Conservation (phyloP, 2,113 vertebrate species). For the Spea multiplicata region DNA sequence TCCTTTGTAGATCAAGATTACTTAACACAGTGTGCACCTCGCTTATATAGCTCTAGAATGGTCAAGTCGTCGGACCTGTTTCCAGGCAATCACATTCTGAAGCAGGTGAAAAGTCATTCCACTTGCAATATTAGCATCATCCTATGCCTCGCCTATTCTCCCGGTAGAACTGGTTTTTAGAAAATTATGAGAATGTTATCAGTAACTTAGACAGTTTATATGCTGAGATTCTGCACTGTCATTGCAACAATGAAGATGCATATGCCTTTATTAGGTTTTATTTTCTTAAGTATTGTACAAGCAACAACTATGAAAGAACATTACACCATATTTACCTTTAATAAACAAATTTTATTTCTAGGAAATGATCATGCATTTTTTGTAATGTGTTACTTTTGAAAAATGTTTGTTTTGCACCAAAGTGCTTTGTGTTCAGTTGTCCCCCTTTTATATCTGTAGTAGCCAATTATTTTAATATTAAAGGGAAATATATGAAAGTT, state of each 20-base stretch:
- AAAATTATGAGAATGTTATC: conserved; percentile 6
- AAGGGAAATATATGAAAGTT: too few species aligned
- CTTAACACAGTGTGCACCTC: not conserved
- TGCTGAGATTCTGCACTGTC: conserved; percentile 15
- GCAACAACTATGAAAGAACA: not conserved
- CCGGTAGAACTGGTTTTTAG: conserved; percentile 30
- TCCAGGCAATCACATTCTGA: not conserved
- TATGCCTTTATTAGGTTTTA: not conserved
- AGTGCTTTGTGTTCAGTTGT: too few species aligned
- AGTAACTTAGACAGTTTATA: conserved; percentile 18
- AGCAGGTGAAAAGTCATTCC: conserved; percentile 33
- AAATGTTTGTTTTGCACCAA: too few species aligned
- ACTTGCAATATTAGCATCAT: conserved; percentile 3
- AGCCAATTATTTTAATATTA: too few species aligned
- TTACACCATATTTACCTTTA: not conserved
- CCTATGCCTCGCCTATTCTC: conserved; percentile 19
- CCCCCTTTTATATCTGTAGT: too few species aligned
- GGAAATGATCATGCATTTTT: too few species aligned
- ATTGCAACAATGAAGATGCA: not conserved
- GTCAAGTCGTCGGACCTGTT: conserved; percentile 7
- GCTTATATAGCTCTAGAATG: conserved; percentile 17
- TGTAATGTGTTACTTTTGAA: too few species aligned
- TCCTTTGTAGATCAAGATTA: not conserved
- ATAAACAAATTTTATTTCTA: too few species aligned
- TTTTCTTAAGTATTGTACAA: not conserved